Evolutionary conservation across 2,113 vertebrate species (phyloP).

Genomic region (Oostethus manadensis): DNA sequence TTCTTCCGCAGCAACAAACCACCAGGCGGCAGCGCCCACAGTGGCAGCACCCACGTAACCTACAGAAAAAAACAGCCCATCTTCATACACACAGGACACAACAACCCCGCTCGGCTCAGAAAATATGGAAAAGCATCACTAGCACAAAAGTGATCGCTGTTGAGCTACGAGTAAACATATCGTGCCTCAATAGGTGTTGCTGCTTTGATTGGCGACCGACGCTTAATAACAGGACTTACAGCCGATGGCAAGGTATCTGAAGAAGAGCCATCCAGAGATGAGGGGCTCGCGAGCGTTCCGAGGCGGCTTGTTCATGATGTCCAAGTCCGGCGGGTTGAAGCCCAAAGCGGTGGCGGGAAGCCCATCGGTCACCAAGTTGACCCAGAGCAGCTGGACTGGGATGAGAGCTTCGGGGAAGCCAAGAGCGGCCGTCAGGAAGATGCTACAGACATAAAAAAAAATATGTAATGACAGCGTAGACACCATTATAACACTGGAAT

Average conservation of each 20-base stretch:
- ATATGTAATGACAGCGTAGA: background rate
- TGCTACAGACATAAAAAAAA: slow-evolving; percentile 67
- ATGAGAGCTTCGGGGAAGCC: slow-evolving; percentile 97
- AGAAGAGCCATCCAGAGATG: slow-evolving; percentile 98
- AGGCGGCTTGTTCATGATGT: slow-evolving; percentile 95
- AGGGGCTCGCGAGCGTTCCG: slow-evolving; percentile 95
- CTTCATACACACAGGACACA: background rate
- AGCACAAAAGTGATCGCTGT: background rate
- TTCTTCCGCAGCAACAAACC: slow-evolving; percentile 97
- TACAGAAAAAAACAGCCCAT: background rate
- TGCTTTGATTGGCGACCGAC: background rate
- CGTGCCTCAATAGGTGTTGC: background rate
- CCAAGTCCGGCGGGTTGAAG: slow-evolving; percentile 95
- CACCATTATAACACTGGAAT: background rate
- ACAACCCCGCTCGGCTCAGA: too few species aligned
- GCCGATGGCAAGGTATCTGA: slow-evolving; percentile 95
- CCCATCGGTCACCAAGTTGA: slow-evolving; percentile 95
- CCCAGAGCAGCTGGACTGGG: slow-evolving; percentile 96
- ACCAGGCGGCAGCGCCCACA: slow-evolving; percentile 96
- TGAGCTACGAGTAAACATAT: too few species aligned
- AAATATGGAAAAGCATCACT: too few species aligned
- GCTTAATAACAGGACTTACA: slow-evolving; percentile 75
- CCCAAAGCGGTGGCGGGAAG: slow-evolving; percentile 93
- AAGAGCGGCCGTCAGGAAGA: slow-evolving; percentile 95
- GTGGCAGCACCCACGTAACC: slow-evolving; percentile 95